Percentiles rank a stretch among this genome's conserved stretches.
Evolutionary conservation across 2,888 invertebrate genomes (phyloP).

Genomic region (Liopterus haemorrhoidalis): DNA sequence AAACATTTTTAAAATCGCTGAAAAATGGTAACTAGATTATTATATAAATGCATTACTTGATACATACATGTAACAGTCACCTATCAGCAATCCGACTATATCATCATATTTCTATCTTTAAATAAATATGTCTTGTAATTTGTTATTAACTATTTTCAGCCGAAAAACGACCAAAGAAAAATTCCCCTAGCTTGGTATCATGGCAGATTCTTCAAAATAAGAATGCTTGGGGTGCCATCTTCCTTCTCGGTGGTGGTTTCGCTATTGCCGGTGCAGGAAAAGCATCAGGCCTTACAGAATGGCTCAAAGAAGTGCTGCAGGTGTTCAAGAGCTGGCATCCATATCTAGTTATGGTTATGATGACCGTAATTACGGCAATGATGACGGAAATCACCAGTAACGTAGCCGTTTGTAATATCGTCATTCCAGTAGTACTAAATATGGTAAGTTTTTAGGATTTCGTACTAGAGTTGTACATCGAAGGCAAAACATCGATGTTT

Average conservation of each 20-base stretch:
- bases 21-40: too few species aligned
- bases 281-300: slow-evolving; percentile 47
- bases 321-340: slow-evolving; percentile 42
- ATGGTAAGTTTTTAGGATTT: slow-evolving; percentile 53
- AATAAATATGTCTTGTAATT: slow-evolving; percentile 18
- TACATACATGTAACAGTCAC: too few species aligned
- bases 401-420: slow-evolving; percentile 75
- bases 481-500: too few species aligned
- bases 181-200: slow-evolving; percentile 42
- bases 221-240: slow-evolving; percentile 54
- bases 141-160: slow-evolving; percentile 20
- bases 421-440: slow-evolving; percentile 68
- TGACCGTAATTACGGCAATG: slow-evolving; percentile 46
- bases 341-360: slow-evolving; percentile 44
- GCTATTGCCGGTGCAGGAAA: slow-evolving; percentile 52
- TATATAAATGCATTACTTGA: too few species aligned
- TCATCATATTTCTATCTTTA: slow-evolving; percentile 11
- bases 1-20: too few species aligned
- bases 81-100: too few species aligned
- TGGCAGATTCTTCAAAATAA: slow-evolving; percentile 50
- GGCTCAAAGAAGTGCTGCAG: slow-evolving; percentile 44
- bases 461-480: too few species aligned
- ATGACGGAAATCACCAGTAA: slow-evolving; percentile 73
- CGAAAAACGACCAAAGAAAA: slow-evolving; percentile 30
- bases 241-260: slow-evolving; percentile 57